Evolutionary conservation across 2,888 invertebrate species (phyloP), one percentile per base, ranked within the genome.

Genomic region (Protophormia terraenovae): DNA sequence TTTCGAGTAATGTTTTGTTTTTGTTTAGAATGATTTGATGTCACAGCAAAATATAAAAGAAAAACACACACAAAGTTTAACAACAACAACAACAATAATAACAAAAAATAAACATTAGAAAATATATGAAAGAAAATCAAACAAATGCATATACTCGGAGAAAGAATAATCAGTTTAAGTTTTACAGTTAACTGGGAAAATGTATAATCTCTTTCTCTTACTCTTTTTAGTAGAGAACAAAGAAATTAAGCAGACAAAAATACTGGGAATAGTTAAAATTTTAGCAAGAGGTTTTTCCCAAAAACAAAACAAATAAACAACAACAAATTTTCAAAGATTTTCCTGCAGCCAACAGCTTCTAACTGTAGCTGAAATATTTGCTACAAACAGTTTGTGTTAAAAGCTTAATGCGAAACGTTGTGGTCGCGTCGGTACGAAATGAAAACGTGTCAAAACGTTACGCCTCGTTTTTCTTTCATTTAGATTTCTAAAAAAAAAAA

Each of bases 381-480:
- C 82, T 47, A 78, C 76, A 77, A 77, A 71, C 75, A 85, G 85
- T 85, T 79, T 82, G 85, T 72, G 71, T 71, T 22, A 71, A 62
- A 85, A 76, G 82, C 71, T 85, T 75, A 69, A 82, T 79, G 64
- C 75, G 82, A 71, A 75, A 82, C 71, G 85, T 85, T 82, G 85
- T 85, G 67, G 58, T 60, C 82, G 82, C 82, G 82, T 77, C 55
- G 78, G 75, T 45, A 35, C 35, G 32, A 24, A 53, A 58, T 45
- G 12, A 55, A 78, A 82, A 71, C 60, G 78, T 85, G 75, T 64
- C 64, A 62, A 69, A 69, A 78, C 82, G 75, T 78, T 64, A 85
- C 82, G 85, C 62, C 58, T 69, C 67, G 60, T 53, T 75, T 83
- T 50, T 38, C 10, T 60, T 67, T 35, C 7, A 12, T 77, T 72